Base-by-base conservation (phyloP, 2,113 vertebrate genomes). In the Orthonyx spaldingii region DNA sequence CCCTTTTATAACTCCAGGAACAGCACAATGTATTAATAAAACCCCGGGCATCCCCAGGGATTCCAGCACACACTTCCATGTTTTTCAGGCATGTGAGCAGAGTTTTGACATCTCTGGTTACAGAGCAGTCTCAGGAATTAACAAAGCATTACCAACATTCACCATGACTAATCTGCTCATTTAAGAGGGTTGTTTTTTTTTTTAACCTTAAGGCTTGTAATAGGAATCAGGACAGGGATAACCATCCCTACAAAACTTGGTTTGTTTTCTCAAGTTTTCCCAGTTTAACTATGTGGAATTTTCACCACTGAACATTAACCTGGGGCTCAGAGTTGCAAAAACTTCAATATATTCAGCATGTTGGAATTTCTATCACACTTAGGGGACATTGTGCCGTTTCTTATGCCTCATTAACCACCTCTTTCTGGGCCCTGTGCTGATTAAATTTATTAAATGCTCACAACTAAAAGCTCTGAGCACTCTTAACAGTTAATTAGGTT, bases 81-180 rank as follows among this genome's bases (percentile, higher is more conserved):
- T 23, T 70, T 96, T 47, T 50, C 13, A 88, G 52, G 53, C 78
- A 87, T 27, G 68, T 11, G 80, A 91, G 82, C 53, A 5, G 82
- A 86, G 72, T 91, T 93, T 90, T 79, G 89, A 61, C 76, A 70
- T 86, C 78, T 95, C 78, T 23, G 53, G 46, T 90, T 74, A 70
- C 30, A 37, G 56, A 76, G 74, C 2, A 5, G 57, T 33, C 71
- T 61, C 0, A 6, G 85, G 92, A 91, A 79, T 94, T 76, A 87
- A 69, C 57, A 59, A 87, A 71, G 47, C 52, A 75, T 83, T 75
- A 57, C 35, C 56, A n/a, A 70, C n/a, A 35, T 56, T 68, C 81
- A 37, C 46, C 80, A 3, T 63, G 85, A 83, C 90, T 76, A 93
- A 96, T 71, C 37, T n/a, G 55, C 39, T 41, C 76, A 32, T 91